Evolutionary conservation across 2,113 vertebrate species (phyloP), one percentile per base, ranked within the genome.

Genomic region (Xiphorhynchus elegans): DNA sequence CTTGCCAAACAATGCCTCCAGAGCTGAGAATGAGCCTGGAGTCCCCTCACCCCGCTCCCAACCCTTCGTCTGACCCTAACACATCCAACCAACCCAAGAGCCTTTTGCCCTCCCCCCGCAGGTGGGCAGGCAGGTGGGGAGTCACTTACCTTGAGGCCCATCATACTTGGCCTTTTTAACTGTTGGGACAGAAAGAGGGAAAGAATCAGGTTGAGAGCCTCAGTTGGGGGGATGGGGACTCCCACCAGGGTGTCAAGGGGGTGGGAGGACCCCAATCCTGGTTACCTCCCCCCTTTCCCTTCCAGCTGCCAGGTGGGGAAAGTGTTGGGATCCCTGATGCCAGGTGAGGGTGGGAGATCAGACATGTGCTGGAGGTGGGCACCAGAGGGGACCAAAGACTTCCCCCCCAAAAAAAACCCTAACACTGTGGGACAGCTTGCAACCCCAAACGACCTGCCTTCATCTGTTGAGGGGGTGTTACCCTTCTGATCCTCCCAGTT

Each of bases 121-220:
- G 8, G 25, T 24, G 28, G 49, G n/a, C 59, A 64, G 67, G 42
- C 26, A 87, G 50, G 42, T 29, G 49, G 35, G 63, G 31, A 18
- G 25, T 6, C 16, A 75, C 98, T 99, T 97, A 99, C 99, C 99
- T 98, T 99, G 99, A 37, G 99, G 98, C 97, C 99, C 99, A 84
- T 99, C 99, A n/a, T 99, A 99, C 97, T 99, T 99, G 96, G 98
- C 99, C 98, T 99, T 99, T 98, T 99, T 99, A 97, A 99, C 99
- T 99, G 95, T 0, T 0, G 59, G 42, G 31, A 95, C 31, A 95
- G 63, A 91, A 6, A 13, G n/a, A 90, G 46, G 39, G 76, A 56
- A 86, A 87, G 37, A 67, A 77, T 91, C 72, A 92, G 70, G 21
- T 17, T 59, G 49, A 64, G 58, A 56, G 3, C 23, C 18, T 11